A percentile compares a stretch with the other conserved stretches of the same genome.
phyloP scores from a whole-genome alignment of 2,888 invertebrate species.

The Agrilus mali region DNA sequence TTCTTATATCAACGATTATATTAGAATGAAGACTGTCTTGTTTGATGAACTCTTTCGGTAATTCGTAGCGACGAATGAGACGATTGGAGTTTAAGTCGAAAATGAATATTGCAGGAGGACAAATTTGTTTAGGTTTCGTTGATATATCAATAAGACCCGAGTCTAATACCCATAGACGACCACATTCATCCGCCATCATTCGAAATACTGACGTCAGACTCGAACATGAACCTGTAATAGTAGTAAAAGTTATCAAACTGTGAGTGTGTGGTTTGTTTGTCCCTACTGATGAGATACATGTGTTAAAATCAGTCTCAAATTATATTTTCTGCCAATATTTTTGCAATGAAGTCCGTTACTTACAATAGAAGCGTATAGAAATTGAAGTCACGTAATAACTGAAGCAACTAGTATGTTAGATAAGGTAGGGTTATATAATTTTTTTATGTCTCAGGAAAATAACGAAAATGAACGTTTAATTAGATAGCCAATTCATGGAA shows the following conservation, averaged over 20 bases:
- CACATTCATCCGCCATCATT: conserved; percentile 59
- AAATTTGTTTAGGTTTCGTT: conserved; percentile 51
- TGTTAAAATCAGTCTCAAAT: too few species aligned
- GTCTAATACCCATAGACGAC: conserved; percentile 68
- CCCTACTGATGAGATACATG: too few species aligned
- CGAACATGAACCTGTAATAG: conserved; percentile 41
- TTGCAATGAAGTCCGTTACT: too few species aligned
- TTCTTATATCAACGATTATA: conserved; percentile 49
- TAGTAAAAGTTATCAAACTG: background rate
- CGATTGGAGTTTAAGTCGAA: conserved; percentile 57
- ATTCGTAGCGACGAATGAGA: conserved; percentile 45
- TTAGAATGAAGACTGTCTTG: conserved; percentile 57
- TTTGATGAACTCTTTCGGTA: conserved; percentile 52
- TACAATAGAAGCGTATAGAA: too few species aligned
- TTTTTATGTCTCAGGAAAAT: too few species aligned
- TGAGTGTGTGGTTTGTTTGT: too few species aligned
- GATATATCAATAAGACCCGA: conserved; percentile 64
- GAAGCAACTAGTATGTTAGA: too few species aligned
- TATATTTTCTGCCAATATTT: too few species aligned
- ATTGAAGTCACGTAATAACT: too few species aligned
- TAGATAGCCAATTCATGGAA: too few species aligned
- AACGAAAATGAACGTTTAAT: too few species aligned
- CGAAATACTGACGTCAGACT: conserved; percentile 68
- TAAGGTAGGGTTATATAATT: too few species aligned
- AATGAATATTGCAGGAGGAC: conserved; percentile 60